A percentile compares a stretch with the other conserved stretches of the same genome.
Evolutionary conservation across 1,140 invertebrate species (phyloP).

Genomic region (Solen grandis): DNA sequence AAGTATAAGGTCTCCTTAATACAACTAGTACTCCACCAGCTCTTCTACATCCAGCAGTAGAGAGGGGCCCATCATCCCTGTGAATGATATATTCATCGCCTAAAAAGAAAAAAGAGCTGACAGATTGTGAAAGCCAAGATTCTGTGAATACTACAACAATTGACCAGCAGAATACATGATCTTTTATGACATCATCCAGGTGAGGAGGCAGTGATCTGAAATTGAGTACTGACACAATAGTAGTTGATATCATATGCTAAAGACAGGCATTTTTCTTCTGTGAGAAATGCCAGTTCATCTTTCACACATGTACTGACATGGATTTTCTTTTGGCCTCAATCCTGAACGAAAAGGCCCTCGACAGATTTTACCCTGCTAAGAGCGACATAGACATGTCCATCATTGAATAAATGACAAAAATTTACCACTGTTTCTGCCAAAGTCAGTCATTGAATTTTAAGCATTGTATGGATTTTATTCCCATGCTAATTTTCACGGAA

Average conservation of each 20-base stretch:
- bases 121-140: too few species aligned
- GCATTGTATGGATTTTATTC: conserved; percentile 44
- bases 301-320: background rate
- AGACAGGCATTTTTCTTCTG: conserved; percentile 5
- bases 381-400: conserved; percentile 50
- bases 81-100: too few species aligned
- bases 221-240: conserved; percentile 29
- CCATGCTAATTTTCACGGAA: conserved; percentile 42
- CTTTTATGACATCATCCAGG: conserved; percentile 10
- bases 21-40: too few species aligned
- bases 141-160: conserved; percentile 36
- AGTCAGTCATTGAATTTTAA: conserved; percentile 43
- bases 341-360: conserved; percentile 1
- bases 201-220: conserved; percentile 24
- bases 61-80: too few species aligned
- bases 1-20: too few species aligned
- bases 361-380: conserved; percentile 24
- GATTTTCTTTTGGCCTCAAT: background rate
- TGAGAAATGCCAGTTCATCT: conserved; percentile 19
- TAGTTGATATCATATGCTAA: background rate
- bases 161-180: background rate
- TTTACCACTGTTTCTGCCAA: conserved; percentile 22
- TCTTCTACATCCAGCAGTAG: too few species aligned
- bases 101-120: too few species aligned
- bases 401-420: conserved; percentile 13